Percentiles rank a stretch among this genome's conserved stretches.
Conservation (phyloP, 2,888 invertebrate species). For the Colletes collaris region DNA sequence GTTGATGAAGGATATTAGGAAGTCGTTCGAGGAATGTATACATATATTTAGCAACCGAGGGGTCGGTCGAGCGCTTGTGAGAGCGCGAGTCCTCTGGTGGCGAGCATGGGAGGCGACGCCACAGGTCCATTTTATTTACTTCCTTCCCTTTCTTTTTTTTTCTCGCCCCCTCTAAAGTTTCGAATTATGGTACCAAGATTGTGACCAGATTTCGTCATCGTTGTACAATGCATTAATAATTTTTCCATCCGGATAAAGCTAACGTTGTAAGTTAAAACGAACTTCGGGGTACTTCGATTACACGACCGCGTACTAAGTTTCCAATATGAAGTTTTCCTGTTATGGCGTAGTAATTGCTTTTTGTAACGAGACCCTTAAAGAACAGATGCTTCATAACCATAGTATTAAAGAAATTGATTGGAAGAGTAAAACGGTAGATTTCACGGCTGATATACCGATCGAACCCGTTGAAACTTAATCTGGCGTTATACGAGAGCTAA, state of each 20-base stretch:
- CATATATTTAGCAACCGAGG: too few species aligned
- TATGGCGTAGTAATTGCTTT: not conserved
- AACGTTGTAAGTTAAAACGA: not conserved
- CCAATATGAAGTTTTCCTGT: not conserved
- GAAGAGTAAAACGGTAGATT: too few species aligned
- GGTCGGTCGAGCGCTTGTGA: too few species aligned
- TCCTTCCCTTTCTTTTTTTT: not conserved
- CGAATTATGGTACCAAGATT: slow-evolving; percentile 1
- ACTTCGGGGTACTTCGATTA: slow-evolving; percentile 22
- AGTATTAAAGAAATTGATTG: not conserved
- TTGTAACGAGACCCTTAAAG: not conserved
- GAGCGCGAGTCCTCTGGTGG: too few species aligned
- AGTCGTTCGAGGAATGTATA: too few species aligned
- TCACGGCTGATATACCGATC: not conserved
- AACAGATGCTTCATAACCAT: not conserved
- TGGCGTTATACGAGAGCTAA: too few species aligned
- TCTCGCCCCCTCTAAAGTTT: slow-evolving; percentile 7
- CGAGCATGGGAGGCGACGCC: too few species aligned
- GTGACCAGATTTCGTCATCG: not conserved
- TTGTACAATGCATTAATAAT: slow-evolving; percentile 20
- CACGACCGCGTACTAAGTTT: not conserved
- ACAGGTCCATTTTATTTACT: too few species aligned
- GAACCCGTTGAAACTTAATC: not conserved
- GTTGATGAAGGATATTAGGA: too few species aligned
- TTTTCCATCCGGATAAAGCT: not conserved